These are phyloP conservation scores for Diplolepis rosae DNA, from an alignment of 2,888 invertebrate genomes.

Conservation along the genomic window DNA sequence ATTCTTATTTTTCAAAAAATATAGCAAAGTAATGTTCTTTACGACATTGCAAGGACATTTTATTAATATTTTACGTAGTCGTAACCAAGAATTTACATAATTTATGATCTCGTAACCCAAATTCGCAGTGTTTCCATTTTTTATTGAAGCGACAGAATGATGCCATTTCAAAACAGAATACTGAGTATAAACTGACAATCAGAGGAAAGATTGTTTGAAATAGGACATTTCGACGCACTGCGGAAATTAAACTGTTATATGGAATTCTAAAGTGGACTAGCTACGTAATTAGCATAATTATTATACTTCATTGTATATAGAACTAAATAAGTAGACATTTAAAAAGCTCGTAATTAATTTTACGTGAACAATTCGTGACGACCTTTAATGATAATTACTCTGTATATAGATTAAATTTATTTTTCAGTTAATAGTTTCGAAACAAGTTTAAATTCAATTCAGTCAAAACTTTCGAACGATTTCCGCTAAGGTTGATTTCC, in stretches of 20 bases:
- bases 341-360: too few relatives aligned
- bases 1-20: too few relatives aligned
- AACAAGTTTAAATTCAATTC: not conserved
- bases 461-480: constrained; percentile 7
- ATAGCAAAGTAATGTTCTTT: too few relatives aligned
- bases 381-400: not conserved
- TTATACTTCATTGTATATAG: not conserved
- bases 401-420: not conserved
- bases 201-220: not conserved
- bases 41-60: not conserved
- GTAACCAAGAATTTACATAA: not conserved
- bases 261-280: too few relatives aligned
- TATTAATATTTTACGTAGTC: not conserved
- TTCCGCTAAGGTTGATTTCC: constrained; percentile 5
- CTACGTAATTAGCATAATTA: too few relatives aligned
- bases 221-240: not conserved
- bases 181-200: not conserved
- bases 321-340: not conserved
- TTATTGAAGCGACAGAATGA: constrained; percentile 18
- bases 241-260: not conserved
- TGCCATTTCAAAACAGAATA: not conserved
- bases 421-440: not conserved
- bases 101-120: constrained; percentile 5
- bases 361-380: too few relatives aligned
- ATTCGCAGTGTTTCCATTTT: not conserved